Conservation (phyloP, 1,140 invertebrate genomes). For the Scaptomyza graminum region DNA sequence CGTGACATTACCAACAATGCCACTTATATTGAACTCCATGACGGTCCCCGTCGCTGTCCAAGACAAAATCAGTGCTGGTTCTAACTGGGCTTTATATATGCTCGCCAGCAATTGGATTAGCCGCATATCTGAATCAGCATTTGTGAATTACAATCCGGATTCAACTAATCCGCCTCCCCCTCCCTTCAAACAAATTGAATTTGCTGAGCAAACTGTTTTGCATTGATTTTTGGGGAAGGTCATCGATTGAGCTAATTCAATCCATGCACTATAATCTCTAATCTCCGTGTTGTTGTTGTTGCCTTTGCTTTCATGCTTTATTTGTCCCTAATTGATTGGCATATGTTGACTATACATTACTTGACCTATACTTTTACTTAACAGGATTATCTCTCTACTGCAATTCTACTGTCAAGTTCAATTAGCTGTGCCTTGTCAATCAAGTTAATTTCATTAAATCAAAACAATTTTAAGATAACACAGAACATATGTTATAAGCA, state of each 20-base stretch:
- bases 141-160: constrained; percentile 57
- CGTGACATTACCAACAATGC: constrained; percentile 64
- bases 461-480: too few species aligned
- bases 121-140: constrained; percentile 32
- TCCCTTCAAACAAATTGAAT: constrained; percentile 13
- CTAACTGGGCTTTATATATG: constrained; percentile 51
- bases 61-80: constrained; percentile 62
- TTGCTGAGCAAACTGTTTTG: constrained; percentile 46
- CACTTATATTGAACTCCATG: constrained; percentile 58
- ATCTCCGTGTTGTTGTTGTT: neutral
- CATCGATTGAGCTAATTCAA: constrained; percentile 10
- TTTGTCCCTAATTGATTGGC: constrained; percentile 16
- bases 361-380: neutral
- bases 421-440: too few species aligned
- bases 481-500: too few species aligned
- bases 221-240: constrained; percentile 53
- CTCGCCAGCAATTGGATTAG: constrained; percentile 61
- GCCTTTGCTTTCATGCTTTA: neutral
- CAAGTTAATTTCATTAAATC: too few species aligned
- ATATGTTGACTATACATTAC: neutral
- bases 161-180: constrained; percentile 51
- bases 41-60: constrained; percentile 50
- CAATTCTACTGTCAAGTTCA: neutral
- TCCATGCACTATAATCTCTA: constrained; percentile 6
- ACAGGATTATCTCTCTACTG: neutral